These are phyloP conservation scores for Endotricha flammealis DNA, from an alignment of 2,888 invertebrate genomes.

Conservation along the genomic window DNA sequence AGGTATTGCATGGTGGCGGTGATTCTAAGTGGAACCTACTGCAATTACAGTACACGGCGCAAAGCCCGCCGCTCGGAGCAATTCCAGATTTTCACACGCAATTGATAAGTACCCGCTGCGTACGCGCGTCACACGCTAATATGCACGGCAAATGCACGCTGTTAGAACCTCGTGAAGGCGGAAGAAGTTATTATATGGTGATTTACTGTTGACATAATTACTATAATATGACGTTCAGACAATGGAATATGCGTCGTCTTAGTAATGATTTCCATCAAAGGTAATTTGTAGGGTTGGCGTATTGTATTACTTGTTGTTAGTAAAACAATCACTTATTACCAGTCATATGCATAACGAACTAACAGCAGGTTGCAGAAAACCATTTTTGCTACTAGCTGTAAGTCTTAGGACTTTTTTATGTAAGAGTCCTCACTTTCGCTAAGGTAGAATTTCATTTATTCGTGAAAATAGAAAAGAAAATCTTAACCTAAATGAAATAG, in stretches of 20 bases:
- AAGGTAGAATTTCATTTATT: too few species aligned
- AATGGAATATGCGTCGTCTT: not conserved
- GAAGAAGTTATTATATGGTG: conserved; percentile 2
- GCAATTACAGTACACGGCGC: conserved; percentile 49
- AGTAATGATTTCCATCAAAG: not conserved
- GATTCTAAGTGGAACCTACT: conserved; percentile 47
- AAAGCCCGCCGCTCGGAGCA: conserved; percentile 44
- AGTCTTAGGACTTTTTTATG: too few species aligned
- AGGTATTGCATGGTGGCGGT: conserved; percentile 24
- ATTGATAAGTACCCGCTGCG: conserved; percentile 38
- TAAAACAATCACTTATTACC: too few species aligned
- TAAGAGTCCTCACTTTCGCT: too few species aligned
- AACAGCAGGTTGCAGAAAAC: too few species aligned
- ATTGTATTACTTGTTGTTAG: too few species aligned
- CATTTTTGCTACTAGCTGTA: too few species aligned
- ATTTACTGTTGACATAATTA: not conserved
- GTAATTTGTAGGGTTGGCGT: too few species aligned
- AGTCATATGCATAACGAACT: too few species aligned
- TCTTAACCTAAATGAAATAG: too few species aligned
- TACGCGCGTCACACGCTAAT: conserved; percentile 24
- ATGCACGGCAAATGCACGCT: conserved; percentile 28
- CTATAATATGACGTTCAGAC: conserved; percentile 4
- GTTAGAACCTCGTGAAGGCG: conserved; percentile 25
- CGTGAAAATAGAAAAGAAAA: too few species aligned
- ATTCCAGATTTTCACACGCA: conserved; percentile 61